Base-by-base conservation (phyloP, 2,888 invertebrate species). In the Drosophila picticornis region DNA sequence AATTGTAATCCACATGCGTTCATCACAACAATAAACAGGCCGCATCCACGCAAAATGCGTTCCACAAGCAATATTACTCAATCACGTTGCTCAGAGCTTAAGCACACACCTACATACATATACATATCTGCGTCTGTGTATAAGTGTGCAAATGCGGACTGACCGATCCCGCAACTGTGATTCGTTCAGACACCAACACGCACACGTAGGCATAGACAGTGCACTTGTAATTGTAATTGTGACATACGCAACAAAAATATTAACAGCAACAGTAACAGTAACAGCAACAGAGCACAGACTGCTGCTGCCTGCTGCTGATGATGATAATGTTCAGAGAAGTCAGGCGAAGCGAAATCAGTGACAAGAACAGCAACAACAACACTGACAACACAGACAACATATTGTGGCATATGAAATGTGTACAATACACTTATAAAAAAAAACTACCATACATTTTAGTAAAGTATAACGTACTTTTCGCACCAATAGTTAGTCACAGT, bases 211-310 rank as follows among this genome's bases (percentile, higher is more conserved):
- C 36, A n/a, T 19, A 52, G 31, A 29, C 27, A 77, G 65, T 36
- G 36, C 48, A 67, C 56, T 73, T 81, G 78, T 77, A 79, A 70
- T 34, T 81, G 82, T 81, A 81, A 78, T 69, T 77, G 63, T 65
- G 62, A 57, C 72, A 77, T 50, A 43, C 58, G 56, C 72, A 63
- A 65, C 57, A 52, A 50, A 40, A 63, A 53, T 31, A 63, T 25
- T 25, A 46, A 46, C 16, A 46, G 59, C 66, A 66, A 60, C 56
- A 56, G 52, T 38, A 59, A 53, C 19, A 65, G 29, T 46, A 69
- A 50, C 32, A 56, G 34, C 5, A 34, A 25, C 34, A 22, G 16
- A 55, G 5, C 31, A 16, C 36, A 43, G 27, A 58, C 1, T 46
- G 57, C 1, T 46, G 57, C 43, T 46, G 46, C 22, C 25, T 46